Percentiles rank a stretch among this genome's conserved stretches.
Conservation (phyloP, 2,888 invertebrate genomes). For the Xanthia icteritia region DNA sequence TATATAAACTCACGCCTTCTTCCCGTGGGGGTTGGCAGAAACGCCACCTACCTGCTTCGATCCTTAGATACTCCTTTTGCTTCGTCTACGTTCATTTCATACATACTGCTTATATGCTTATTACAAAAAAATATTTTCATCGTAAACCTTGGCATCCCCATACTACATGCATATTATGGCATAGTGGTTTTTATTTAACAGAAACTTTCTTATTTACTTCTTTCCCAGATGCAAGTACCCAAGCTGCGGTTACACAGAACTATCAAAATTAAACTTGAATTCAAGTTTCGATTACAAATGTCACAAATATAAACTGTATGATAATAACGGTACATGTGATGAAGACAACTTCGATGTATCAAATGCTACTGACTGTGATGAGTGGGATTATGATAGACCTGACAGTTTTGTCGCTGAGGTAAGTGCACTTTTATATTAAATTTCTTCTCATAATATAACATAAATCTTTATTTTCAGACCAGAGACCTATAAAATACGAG, state of each 20-base stretch:
- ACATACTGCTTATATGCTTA: not conserved
- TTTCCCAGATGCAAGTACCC: constrained; percentile 56
- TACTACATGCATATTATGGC: too few relatives aligned
- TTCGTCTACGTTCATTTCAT: not conserved
- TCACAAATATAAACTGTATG: constrained; percentile 45
- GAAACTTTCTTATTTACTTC: not conserved
- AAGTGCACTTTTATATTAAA: constrained; percentile 5
- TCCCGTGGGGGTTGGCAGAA: not conserved
- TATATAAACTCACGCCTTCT: not conserved
- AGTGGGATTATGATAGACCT: constrained; percentile 55
- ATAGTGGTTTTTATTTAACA: not conserved
- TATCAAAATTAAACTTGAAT: constrained; percentile 31
- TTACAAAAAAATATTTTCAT: not conserved
- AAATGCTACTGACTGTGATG: constrained; percentile 33
- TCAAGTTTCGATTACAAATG: constrained; percentile 52
- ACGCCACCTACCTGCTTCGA: not conserved
- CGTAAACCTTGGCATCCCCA: too few relatives aligned
- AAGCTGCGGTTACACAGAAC: constrained; percentile 29
- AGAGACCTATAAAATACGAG: too few relatives aligned
- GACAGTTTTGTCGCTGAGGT: constrained; percentile 62
- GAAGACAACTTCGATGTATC: constrained; percentile 42
- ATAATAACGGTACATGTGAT: constrained; percentile 32
- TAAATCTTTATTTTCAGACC: too few relatives aligned
- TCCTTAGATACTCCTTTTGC: not conserved
- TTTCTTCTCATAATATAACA: not conserved